phyloP scores from a whole-genome alignment of 2,113 vertebrate genomes.

The Myodes glareolus region DNA sequence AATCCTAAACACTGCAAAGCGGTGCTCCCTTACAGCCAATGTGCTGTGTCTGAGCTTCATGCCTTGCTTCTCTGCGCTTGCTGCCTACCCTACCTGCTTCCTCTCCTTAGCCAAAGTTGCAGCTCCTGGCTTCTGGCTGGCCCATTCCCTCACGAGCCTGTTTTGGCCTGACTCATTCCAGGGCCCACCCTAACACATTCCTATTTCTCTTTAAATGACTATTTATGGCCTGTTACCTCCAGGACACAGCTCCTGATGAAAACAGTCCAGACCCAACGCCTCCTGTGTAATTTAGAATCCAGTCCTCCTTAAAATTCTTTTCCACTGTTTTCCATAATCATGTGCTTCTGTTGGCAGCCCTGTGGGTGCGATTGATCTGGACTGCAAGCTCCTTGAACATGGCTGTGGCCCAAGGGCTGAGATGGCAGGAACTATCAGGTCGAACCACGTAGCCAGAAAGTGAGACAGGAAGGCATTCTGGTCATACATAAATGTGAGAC shows the following conservation, averaged over 20 bases:
- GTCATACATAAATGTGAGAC: neutral
- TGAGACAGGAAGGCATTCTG: neutral
- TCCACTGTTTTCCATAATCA: constrained; percentile 42
- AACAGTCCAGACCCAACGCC: neutral
- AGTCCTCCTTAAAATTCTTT: constrained; percentile 48
- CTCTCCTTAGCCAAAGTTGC: neutral
- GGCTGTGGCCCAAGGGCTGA: neutral
- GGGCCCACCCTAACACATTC: constrained; percentile 66
- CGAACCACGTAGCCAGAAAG: neutral
- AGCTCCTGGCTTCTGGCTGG: neutral
- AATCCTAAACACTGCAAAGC: neutral
- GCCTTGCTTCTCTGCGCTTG: fast-evolving
- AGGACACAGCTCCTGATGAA: constrained; percentile 33
- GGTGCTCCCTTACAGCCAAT: neutral
- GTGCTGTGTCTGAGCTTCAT: too few species aligned
- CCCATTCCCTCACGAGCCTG: fast-evolving
- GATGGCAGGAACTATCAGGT: neutral
- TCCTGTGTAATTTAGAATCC: constrained; percentile 50
- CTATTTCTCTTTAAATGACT: constrained; percentile 47
- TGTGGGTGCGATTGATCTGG: neutral
- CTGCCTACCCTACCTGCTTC: neutral
- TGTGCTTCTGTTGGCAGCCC: constrained; percentile 54
- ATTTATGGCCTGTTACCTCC: constrained; percentile 50
- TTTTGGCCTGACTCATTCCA: neutral
- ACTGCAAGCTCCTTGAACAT: constrained; percentile 19